Percentiles rank a stretch among this genome's conserved stretches.
phyloP scores from a whole-genome alignment of 2,888 invertebrate species.

The Epinotia ramella region DNA sequence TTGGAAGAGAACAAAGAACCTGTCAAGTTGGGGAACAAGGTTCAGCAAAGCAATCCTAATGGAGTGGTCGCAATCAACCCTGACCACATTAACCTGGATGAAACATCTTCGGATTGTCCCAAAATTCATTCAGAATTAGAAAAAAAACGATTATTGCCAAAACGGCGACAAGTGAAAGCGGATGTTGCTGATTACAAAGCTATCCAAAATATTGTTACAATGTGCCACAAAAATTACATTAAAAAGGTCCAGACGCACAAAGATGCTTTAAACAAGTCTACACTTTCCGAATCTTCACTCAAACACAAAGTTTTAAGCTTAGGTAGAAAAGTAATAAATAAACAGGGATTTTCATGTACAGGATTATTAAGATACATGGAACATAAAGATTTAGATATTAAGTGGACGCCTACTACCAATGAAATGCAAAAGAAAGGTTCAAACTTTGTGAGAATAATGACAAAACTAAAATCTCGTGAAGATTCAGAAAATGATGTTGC shows the following conservation, averaged over 20 bases:
- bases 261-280: constrained; percentile 45
- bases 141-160: background rate
- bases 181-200: constrained; percentile 54
- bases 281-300: constrained; percentile 58
- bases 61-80: constrained; percentile 42
- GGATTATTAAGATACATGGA: constrained; percentile 73
- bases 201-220: constrained; percentile 64
- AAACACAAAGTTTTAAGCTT: constrained; percentile 75
- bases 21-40: no score
- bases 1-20: no score
- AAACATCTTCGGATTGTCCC: constrained; percentile 55
- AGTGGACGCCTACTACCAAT: constrained; percentile 61
- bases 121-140: background rate
- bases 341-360: constrained; percentile 63
- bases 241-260: constrained; percentile 54
- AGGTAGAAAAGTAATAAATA: constrained; percentile 71
- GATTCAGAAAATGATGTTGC: constrained; percentile 50
- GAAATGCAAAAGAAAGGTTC: constrained; percentile 50
- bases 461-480: constrained; percentile 56
- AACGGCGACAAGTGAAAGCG: constrained; percentile 39
- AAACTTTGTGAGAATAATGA: constrained; percentile 64
- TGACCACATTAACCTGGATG: constrained; percentile 69
- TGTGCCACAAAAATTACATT: constrained; percentile 61
- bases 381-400: constrained; percentile 66
- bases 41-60: no score